A percentile compares a stretch with the other conserved stretches of the same genome.
These are phyloP conservation scores for Microcebus ravelobensis DNA, from an alignment of 2,113 vertebrate genomes.

Conservation along the genomic window DNA sequence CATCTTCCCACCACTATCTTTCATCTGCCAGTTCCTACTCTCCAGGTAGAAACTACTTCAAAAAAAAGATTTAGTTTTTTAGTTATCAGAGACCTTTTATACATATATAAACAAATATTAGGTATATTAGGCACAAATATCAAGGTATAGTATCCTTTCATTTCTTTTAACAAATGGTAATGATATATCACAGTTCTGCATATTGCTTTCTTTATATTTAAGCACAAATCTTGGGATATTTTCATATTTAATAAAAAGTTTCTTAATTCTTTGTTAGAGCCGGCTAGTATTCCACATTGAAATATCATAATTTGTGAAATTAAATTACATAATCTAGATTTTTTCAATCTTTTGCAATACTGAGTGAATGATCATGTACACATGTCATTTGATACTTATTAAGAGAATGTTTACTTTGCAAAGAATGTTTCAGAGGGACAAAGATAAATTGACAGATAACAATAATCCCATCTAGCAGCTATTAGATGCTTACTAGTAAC, in stretches of 20 bases:
- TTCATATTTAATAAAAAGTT: background rate
- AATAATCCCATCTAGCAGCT: background rate
- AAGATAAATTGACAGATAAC: background rate
- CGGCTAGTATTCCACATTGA: background rate
- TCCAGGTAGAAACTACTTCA: background rate
- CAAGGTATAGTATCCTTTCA: background rate
- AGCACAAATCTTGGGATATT: background rate
- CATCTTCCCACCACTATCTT: background rate
- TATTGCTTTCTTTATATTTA: background rate
- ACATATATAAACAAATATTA: background rate
- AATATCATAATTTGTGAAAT: background rate
- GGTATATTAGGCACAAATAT: background rate
- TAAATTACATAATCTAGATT: conserved; percentile 9
- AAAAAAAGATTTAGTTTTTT: background rate
- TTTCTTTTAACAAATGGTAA: background rate
- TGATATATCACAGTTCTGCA: background rate
- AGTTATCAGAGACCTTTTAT: conserved; percentile 6
- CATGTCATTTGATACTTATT: background rate
- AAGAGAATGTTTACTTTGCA: background rate
- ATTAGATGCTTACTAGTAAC: background rate
- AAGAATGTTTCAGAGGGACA: background rate
- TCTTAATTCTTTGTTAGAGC: background rate
- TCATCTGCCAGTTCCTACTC: background rate
- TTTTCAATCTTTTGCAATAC: conserved; percentile 8
- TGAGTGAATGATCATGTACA: background rate